Base-by-base conservation (phyloP, 2,888 invertebrate species). In the Leptopilina drosophilae region DNA sequence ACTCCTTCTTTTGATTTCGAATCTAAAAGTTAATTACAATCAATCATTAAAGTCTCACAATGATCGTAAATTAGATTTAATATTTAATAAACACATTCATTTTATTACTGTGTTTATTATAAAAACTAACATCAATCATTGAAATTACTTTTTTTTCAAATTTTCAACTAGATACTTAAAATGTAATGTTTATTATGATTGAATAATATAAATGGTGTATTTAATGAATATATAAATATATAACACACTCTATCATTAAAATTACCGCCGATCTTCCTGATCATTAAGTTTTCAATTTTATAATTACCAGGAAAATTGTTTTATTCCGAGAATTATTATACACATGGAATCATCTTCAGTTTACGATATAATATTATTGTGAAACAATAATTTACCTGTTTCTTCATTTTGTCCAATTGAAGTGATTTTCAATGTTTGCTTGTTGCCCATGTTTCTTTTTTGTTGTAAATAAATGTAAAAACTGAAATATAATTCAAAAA, bases 1-100 rank as follows among this genome's bases (percentile, higher is more conserved):
- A 62, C n/a, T 62, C 62, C 62, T 15, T 62, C 62, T 62, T 62
- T 62, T 20, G 15, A 15, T 62, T 62, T 62, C n/a, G 62, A 62
- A 62, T 62, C 62, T 62, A 62, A 20, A 62, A 62, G 8, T 15
- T 20, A 62, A 62, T 62, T 20, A 62, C 20, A 9, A 20, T 20
- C 62, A 62, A 15, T 15, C 5, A 62, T 20, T n/a, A 15, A n/a
- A 59, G 15, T 59, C 56, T 49, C 33, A 33, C 33, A 33, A 49
- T 49, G 12, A 49, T 49, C 49, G 49, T 49, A 49, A 49, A 49
- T 49, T 12, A 49, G 49, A 49, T 49, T 49, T 49, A 49, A 11
- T 9, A 49, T 49, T 49, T 49, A 49, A 49, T 11, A 49, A 4
- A 9, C 49, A 49, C 9, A 49, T 42, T 7, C 42, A 42, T 8